phyloP scores from a whole-genome alignment of 2,113 vertebrate genomes.

The Rhinoderma darwinii region DNA sequence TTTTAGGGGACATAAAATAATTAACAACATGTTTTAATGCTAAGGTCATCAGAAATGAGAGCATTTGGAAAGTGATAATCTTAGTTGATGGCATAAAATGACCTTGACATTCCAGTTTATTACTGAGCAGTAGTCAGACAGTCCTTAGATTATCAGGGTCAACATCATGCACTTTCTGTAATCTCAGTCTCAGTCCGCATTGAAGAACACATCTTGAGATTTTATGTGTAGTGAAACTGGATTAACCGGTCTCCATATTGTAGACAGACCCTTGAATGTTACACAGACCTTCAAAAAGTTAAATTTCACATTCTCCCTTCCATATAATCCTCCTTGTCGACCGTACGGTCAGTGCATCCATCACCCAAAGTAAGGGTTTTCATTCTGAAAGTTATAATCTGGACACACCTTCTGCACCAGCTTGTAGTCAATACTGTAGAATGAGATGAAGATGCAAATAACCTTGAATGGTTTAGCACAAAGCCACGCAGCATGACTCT shows the following conservation, averaged over 20 bases:
- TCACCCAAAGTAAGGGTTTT: slow-evolving; percentile 92
- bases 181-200: slow-evolving; percentile 17
- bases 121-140: slow-evolving; percentile 8
- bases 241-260: neutral
- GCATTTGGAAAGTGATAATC: slow-evolving; percentile 16
- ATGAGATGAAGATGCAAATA: slow-evolving; percentile 99
- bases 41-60: slow-evolving; percentile 34
- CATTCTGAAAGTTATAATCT: slow-evolving; percentile 98
- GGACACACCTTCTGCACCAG: slow-evolving; percentile 98
- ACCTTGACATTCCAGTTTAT: slow-evolving; percentile 31
- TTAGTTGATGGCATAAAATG: slow-evolving; percentile 21
- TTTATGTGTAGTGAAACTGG: neutral
- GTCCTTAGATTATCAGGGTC: slow-evolving; percentile 7
- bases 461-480: slow-evolving; percentile 98
- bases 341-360: slow-evolving; percentile 22
- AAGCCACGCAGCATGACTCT: slow-evolving; percentile 95
- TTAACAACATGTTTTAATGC: slow-evolving; percentile 18
- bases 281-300: slow-evolving; percentile 1
- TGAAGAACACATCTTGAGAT: neutral
- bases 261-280: neutral
- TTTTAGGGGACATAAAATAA: neutral
- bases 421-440: slow-evolving; percentile 98
- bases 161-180: slow-evolving; percentile 35
- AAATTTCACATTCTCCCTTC: neutral
- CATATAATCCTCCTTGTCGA: slow-evolving; percentile 34